A percentile compares a stretch with the other conserved stretches of the same genome.
Evolutionary conservation across 2,797 vertebrate genomes (phyloP).

Genomic region (Diglossa cyanea): DNA sequence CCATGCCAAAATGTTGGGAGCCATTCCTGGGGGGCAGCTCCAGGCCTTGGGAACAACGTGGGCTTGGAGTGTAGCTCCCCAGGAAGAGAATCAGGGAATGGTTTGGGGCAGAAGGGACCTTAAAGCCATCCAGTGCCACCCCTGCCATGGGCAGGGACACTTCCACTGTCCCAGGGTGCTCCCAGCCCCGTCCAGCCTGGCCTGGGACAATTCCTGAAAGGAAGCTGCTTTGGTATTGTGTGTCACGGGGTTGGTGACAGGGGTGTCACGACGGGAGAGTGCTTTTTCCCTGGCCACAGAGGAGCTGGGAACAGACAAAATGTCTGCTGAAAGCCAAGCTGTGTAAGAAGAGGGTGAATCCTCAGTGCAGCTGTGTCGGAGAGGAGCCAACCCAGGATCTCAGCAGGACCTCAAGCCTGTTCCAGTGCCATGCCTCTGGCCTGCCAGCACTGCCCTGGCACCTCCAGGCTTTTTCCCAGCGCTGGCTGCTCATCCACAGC

Average conservation of each 20-base stretch:
- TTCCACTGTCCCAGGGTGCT: accelerated
- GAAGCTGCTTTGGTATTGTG: background rate
- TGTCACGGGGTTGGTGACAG: accelerated
- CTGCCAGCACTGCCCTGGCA: background rate
- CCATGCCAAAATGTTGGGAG: accelerated
- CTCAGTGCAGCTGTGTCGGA: accelerated
- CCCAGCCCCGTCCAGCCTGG: accelerated
- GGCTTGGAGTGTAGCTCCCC: background rate
- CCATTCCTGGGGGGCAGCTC: background rate
- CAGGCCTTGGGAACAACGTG: accelerated
- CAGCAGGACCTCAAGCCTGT: background rate
- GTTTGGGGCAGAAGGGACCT: background rate
- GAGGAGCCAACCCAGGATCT: background rate
- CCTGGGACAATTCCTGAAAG: background rate
- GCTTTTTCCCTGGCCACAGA: background rate
- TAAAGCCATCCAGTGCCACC: background rate
- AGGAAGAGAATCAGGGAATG: background rate
- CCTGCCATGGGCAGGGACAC: background rate
- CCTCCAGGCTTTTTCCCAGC: background rate
- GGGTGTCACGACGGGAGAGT: accelerated
- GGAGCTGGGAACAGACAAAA: background rate
- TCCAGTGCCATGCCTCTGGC: background rate
- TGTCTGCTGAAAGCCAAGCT: background rate
- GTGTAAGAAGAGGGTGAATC: accelerated
- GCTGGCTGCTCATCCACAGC: background rate